These are phyloP conservation scores for Petrosia ficiformis DNA, from an alignment of 37 sponge, comb jelly and placozoan genomes.

Conservation along the genomic window DNA sequence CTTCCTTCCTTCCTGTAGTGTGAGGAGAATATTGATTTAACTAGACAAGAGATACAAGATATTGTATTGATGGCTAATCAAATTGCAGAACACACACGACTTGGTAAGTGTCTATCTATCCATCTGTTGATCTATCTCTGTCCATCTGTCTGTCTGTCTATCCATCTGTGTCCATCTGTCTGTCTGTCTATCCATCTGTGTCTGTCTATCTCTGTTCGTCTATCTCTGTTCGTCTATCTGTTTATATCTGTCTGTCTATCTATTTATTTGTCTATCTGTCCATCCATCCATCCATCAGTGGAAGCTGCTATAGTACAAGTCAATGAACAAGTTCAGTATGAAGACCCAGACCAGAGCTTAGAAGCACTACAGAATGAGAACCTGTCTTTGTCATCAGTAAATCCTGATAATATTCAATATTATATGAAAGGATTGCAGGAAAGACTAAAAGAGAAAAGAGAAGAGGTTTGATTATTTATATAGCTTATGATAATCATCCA, in stretches of 20 bases:
- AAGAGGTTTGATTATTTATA: slow-evolving; percentile 34
- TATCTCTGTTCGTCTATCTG: no score
- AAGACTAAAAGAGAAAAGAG: slow-evolving; percentile 21
- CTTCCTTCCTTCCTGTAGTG: no score
- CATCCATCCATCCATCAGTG: no score
- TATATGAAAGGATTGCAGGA: slow-evolving; percentile 61
- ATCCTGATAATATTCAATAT: slow-evolving; percentile 61
- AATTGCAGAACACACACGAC: slow-evolving; percentile 75
- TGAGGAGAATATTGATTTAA: slow-evolving; percentile 19
- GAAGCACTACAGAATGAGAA: slow-evolving; percentile 59
- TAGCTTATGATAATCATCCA: no score
- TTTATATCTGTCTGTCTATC: no score
- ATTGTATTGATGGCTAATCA: slow-evolving; percentile 85
- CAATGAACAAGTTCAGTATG: slow-evolving; percentile 51
- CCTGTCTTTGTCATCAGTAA: slow-evolving; percentile 51
- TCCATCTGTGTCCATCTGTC: no score
- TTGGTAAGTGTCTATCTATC: slow-evolving; percentile 24
- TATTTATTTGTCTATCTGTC: no score
- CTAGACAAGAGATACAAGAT: slow-evolving; percentile 77
- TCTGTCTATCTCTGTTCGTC: no score
- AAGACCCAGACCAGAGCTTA: slow-evolving; percentile 47
- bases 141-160: background rate
- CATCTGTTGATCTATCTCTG: background rate
- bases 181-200: no score
- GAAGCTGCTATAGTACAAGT: slow-evolving; percentile 72